Percentiles rank a stretch among this genome's conserved stretches.
These are phyloP conservation scores for Poeciliopsis turneri DNA, from an alignment of 2,797 vertebrate genomes.

Conservation along the genomic window DNA sequence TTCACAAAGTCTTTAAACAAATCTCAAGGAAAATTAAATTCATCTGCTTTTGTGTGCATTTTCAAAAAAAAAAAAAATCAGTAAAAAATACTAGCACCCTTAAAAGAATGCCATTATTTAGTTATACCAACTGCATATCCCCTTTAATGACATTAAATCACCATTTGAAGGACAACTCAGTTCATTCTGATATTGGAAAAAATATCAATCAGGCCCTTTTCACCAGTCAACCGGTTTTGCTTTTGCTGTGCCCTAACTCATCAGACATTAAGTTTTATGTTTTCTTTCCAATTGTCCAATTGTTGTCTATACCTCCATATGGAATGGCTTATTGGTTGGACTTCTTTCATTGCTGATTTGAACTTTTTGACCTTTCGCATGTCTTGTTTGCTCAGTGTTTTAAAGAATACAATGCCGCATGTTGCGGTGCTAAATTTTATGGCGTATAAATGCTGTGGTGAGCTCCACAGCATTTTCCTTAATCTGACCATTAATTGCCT, in stretches of 20 bases:
- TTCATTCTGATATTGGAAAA: not conserved
- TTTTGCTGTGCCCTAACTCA: not conserved
- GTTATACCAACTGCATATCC: not conserved
- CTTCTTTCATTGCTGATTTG: not conserved
- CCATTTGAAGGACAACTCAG: not conserved
- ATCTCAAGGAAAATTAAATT: not conserved
- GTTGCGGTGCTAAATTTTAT: no score
- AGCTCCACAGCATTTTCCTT: not conserved
- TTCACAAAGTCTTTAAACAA: not conserved
- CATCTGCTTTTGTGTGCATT: no score
- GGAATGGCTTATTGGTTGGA: not conserved
- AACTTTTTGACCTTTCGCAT: not conserved
- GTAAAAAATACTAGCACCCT: not conserved
- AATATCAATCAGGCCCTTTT: not conserved
- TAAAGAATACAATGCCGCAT: not conserved
- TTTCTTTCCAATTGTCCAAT: not conserved
- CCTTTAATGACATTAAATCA: not conserved
- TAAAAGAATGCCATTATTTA: not conserved
- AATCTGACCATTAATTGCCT: not conserved
- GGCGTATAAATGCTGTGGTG: no score
- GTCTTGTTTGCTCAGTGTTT: not conserved
- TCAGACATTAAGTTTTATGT: not conserved
- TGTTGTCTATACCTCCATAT: not conserved
- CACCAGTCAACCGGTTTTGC: not conserved
- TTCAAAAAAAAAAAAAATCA: not conserved